Evolutionary conservation across 2,113 vertebrate species (phyloP).

Genomic region (Rhynchopsitta pachyrhyncha): DNA sequence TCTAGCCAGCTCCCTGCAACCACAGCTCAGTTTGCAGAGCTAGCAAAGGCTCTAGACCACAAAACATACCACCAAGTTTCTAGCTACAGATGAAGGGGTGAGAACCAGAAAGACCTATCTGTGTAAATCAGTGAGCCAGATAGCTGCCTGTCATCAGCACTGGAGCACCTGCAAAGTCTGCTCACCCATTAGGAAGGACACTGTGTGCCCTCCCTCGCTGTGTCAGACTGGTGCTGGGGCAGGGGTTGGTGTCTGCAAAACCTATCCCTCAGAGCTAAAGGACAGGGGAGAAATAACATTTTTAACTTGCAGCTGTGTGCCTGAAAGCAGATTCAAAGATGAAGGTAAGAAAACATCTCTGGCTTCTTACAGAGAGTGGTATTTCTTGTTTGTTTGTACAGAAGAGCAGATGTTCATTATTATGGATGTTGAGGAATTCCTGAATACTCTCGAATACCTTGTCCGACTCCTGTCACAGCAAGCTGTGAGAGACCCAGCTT

Average conservation of each 20-base stretch:
- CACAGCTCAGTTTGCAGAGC: neutral
- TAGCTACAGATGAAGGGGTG: neutral
- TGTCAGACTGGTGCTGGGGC: neutral
- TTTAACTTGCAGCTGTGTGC: neutral
- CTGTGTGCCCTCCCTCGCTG: accelerated
- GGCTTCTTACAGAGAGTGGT: neutral
- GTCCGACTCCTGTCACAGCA: constrained; percentile 32
- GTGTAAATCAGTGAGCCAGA: neutral
- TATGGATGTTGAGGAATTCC: neutral
- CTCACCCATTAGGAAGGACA: neutral
- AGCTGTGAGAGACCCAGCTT: neutral
- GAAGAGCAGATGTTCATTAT: constrained; percentile 29
- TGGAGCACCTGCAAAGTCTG: neutral
- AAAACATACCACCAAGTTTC: neutral
- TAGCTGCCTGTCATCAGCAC: neutral
- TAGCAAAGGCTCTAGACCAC: neutral
- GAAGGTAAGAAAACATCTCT: neutral
- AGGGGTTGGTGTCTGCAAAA: neutral
- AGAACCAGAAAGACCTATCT: neutral
- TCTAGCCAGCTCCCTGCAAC: neutral
- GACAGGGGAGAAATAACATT: neutral
- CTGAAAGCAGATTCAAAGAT: neutral
- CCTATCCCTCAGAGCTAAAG: neutral
- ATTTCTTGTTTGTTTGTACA: neutral
- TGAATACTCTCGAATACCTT: neutral